Conservation (phyloP, 2,888 invertebrate species). For the Chloroclystis v-ata region DNA sequence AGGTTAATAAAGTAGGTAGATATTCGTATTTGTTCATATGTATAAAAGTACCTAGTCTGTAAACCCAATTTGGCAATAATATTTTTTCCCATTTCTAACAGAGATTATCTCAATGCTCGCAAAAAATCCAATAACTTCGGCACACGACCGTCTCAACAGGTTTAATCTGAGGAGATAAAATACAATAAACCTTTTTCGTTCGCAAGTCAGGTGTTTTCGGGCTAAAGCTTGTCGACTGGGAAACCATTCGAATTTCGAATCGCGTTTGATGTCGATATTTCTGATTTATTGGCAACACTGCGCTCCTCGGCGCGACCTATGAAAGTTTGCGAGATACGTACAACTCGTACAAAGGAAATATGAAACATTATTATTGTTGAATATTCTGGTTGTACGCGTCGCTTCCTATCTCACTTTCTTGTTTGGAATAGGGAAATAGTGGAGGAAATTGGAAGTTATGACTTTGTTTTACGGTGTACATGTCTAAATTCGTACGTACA, state of each 20-base stretch:
- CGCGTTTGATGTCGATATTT: constrained; percentile 7
- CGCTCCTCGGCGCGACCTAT: constrained; percentile 3
- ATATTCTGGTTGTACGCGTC: neutral
- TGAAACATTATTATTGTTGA: neutral
- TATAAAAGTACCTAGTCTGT: no score
- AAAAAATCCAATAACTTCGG: neutral
- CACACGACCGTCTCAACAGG: constrained; percentile 1
- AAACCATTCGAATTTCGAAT: constrained; percentile 4
- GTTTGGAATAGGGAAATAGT: neutral
- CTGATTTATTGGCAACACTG: constrained; percentile 8
- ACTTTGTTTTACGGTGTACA: neutral
- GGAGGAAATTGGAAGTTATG: neutral
- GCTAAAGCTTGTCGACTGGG: constrained; percentile 1
- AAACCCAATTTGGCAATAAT: neutral
- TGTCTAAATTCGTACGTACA: no score
- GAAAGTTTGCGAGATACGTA: constrained; percentile 9
- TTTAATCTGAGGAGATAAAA: constrained; percentile 3
- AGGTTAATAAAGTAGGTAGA: no score
- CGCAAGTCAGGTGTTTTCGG: constrained; percentile 6
- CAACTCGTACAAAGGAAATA: constrained; percentile 4
- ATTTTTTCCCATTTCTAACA: neutral
- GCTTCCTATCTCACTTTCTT: neutral
- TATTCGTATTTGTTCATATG: no score
- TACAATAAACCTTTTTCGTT: constrained; percentile 2
- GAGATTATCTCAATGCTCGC: constrained; percentile 1